Conservation (phyloP, 2,113 vertebrate genomes). For the Tricholaema leucomelas region DNA sequence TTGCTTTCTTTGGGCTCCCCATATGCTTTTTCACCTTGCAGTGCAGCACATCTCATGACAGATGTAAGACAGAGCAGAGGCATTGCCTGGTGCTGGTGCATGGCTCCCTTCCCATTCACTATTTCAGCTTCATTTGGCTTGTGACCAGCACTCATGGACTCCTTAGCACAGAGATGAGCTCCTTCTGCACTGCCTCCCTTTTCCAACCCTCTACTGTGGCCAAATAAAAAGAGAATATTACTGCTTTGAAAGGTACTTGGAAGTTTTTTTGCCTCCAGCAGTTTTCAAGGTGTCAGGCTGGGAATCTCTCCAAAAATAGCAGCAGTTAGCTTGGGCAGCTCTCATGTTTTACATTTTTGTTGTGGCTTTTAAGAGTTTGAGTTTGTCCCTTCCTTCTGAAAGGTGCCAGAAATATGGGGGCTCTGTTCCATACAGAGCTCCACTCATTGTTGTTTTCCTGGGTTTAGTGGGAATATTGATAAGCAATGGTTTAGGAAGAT, state of each 20-base stretch:
- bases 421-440: slow-evolving; percentile 5
- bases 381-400: slow-evolving; percentile 41
- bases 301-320: slow-evolving; percentile 68
- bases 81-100: background rate
- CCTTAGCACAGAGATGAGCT: background rate
- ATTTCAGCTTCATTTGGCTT: slow-evolving; percentile 9
- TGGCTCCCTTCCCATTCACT: background rate
- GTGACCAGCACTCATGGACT: background rate
- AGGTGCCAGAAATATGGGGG: slow-evolving; percentile 21
- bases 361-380: slow-evolving; percentile 32
- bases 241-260: slow-evolving; percentile 58
- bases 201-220: background rate
- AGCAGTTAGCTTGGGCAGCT: slow-evolving; percentile 60
- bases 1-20: too few relatives aligned
- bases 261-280: slow-evolving; percentile 38
- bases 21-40: background rate
- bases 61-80: background rate
- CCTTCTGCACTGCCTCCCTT: background rate
- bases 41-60: background rate
- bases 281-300: slow-evolving; percentile 66
- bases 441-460: background rate
- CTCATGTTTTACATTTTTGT: slow-evolving; percentile 61
- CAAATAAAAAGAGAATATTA: slow-evolving; percentile 40
- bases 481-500: background rate
- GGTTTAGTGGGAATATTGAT: background rate